Base-by-base conservation (phyloP, 2,797 vertebrate genomes). In the Liasis olivaceus region DNA sequence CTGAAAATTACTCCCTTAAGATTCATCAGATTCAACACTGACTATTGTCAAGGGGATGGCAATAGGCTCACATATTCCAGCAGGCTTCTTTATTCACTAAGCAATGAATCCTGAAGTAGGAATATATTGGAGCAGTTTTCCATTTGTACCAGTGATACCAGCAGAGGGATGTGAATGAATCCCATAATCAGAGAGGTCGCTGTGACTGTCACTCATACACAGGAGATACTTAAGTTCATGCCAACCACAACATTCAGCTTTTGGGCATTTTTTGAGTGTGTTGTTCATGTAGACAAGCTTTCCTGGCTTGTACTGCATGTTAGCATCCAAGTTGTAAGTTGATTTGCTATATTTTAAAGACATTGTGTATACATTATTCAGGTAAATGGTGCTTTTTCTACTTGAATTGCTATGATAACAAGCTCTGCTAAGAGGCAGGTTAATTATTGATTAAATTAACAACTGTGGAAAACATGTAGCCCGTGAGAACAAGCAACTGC, bases 361-460 rank as follows among this genome's bases (percentile, higher is more conserved):
- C 88, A 92, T 97, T 97, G 95, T 88, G 92, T 93, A 94, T 92
- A 95, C 96, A 96, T 96, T 96, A 97, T 95, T 96, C 95, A 96
- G 92, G 95, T 96, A 95, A 95, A 95, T 94, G 93, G 94, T 95
- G 92, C 31, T 86, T 95, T 96, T 97, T 96, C 96, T 97, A 97
- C 96, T 95, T 94, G 96, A 95, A 96, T 97, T 96, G 96, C 96
- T 96, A 93, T 85, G 93, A 95, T 97, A 94, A 96, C 95, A 96
- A 94, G 94, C 93, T 94, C 94, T 87, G 93, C 96, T 96, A 96
- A 96, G 96, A 95, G 89, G 96, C 92, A 94, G 94, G 96, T 97
- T 97, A 97, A 97, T 97, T 92, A 97, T 97, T 97, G 95, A 95
- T 97, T 94, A 93, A 94, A 92, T 96, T 97, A 97, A 96, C 96